Percentiles rank a stretch among this genome's conserved stretches.
Conservation (phyloP, 2,113 vertebrate genomes). For the Gallinago undulata region DNA sequence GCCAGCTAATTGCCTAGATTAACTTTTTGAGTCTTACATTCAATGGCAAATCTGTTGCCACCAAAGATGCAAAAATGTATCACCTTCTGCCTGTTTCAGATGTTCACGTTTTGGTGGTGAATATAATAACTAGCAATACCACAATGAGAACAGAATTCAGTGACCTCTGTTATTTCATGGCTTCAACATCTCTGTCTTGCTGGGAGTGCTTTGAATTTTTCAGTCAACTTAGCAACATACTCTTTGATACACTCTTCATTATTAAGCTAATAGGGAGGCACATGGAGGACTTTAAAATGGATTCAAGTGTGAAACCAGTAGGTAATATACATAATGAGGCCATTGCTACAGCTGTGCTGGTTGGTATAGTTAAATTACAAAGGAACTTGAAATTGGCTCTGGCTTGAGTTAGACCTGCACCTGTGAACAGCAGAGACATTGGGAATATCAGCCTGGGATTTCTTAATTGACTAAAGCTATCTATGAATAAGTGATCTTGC, state of each 20-base stretch:
- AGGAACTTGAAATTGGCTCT: background rate
- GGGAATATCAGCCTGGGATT: background rate
- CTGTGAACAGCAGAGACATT: background rate
- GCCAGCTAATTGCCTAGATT: background rate
- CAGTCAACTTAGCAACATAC: slow-evolving; percentile 25
- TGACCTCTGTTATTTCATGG: slow-evolving; percentile 10
- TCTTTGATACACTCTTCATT: slow-evolving; percentile 49
- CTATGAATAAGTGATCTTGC: background rate
- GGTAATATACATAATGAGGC: slow-evolving; percentile 53
- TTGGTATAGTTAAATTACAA: background rate
- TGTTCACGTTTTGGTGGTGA: background rate
- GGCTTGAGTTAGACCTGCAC: background rate
- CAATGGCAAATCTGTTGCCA: background rate
- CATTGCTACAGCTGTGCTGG: slow-evolving; percentile 19
- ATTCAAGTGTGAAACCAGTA: slow-evolving; percentile 55
- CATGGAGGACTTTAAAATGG: slow-evolving; percentile 38
- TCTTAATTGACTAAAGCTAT: background rate
- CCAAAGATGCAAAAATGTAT: background rate
- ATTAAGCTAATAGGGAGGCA: slow-evolving; percentile 47
- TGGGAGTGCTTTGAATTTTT: slow-evolving; percentile 46
- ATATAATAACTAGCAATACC: background rate
- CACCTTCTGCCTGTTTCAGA: background rate
- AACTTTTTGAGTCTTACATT: background rate
- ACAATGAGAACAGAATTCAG: background rate
- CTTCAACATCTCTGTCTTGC: background rate